Conservation (phyloP, 1,140 invertebrate genomes). For the Tyrophagus putrescentiae region DNA sequence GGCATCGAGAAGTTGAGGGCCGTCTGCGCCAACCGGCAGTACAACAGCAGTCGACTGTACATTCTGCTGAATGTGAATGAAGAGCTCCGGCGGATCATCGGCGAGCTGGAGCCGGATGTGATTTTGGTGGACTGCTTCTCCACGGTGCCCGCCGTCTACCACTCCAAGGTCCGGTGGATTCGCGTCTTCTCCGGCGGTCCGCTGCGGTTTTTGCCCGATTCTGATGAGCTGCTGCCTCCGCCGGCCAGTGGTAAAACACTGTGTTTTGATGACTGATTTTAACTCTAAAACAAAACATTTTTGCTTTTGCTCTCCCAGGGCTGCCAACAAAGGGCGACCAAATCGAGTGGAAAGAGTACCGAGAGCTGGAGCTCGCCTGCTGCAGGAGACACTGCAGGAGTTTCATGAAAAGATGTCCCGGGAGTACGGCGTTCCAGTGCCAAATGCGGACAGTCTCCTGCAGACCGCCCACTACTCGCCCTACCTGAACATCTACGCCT, state of each 20-base stretch:
- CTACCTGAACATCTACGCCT: slow-evolving; percentile 21
- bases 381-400: background rate
- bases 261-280: background rate
- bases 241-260: background rate
- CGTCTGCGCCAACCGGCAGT: no score
- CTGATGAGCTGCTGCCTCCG: slow-evolving; percentile 5
- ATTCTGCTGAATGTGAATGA: background rate
- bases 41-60: no score
- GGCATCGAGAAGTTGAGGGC: no score
- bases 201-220: background rate
- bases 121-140: slow-evolving; percentile 17
- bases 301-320: background rate
- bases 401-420: background rate
- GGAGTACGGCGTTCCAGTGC: background rate
- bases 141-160: background rate
- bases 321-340: slow-evolving; percentile 10
- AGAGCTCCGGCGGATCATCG: background rate
- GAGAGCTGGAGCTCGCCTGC: background rate
- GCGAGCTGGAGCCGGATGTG: slow-evolving; percentile 12
- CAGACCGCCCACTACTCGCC: slow-evolving; percentile 13
- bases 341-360: background rate
- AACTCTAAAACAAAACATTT: background rate
- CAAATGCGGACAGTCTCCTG: background rate
- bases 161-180: slow-evolving; percentile 17
- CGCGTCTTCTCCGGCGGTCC: background rate